Percentiles rank a stretch among this genome's conserved stretches.
phyloP scores from a whole-genome alignment of 2,797 vertebrate species.

The Gambusia yucatana region DNA sequence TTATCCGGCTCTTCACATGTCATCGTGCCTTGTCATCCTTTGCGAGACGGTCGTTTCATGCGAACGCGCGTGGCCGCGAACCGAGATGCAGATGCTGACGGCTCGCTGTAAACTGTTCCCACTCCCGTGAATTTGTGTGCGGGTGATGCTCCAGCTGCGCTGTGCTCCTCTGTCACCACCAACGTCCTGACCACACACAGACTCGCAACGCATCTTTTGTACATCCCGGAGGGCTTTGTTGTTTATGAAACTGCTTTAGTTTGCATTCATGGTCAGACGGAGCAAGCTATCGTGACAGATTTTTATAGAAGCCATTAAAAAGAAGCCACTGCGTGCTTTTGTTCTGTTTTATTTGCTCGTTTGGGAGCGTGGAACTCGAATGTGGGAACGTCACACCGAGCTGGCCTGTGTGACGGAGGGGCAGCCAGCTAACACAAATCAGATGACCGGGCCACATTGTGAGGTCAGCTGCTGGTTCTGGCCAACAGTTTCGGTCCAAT shows the following conservation, averaged over 20 bases:
- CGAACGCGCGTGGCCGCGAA: constrained; percentile 22
- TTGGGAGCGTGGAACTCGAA: constrained; percentile 23
- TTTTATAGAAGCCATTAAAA: neutral
- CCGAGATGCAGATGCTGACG: constrained; percentile 42
- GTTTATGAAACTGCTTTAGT: constrained; percentile 53
- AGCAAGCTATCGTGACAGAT: constrained; percentile 7
- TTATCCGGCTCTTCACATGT: constrained; percentile 57
- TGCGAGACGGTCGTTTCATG: constrained; percentile 26
- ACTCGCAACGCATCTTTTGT: constrained; percentile 32
- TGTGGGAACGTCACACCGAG: constrained; percentile 50
- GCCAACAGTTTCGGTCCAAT: constrained; percentile 28
- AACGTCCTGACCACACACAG: constrained; percentile 36
- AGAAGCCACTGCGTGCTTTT: neutral
- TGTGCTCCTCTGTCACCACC: constrained; percentile 48
- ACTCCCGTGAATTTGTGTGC: constrained; percentile 43
- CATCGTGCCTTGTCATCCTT: constrained; percentile 53
- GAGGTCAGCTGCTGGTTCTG: constrained; percentile 64
- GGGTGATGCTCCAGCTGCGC: constrained; percentile 54
- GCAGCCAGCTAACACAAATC: constrained; percentile 73
- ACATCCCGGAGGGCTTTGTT: constrained; percentile 36
- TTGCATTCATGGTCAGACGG: constrained; percentile 18
- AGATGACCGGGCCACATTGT: constrained; percentile 67
- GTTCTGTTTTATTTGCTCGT: constrained; percentile 6
- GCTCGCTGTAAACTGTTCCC: constrained; percentile 49
- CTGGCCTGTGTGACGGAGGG: constrained; percentile 64